Percentiles rank a stretch among this genome's conserved stretches.
Evolutionary conservation across 2,113 vertebrate species (phyloP).

Genomic region (Galeopterus variegatus): DNA sequence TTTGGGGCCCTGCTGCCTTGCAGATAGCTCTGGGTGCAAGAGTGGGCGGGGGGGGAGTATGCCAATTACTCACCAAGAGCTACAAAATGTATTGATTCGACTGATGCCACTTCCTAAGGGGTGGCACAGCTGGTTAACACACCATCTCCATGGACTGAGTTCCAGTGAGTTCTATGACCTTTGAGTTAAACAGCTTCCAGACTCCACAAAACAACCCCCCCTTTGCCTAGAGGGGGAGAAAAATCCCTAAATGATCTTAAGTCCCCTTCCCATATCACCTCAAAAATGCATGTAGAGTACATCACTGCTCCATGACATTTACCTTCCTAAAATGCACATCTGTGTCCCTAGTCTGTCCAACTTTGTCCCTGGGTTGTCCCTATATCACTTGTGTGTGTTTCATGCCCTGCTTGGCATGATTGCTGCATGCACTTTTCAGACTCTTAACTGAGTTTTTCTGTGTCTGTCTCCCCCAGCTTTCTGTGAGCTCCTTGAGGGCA

Average conservation of each 20-base stretch:
- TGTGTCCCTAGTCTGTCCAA: neutral
- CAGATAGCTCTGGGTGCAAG: neutral
- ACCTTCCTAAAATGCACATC: rapidly evolving
- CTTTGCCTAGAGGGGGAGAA: neutral
- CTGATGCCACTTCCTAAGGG: neutral
- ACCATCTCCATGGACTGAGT: rapidly evolving
- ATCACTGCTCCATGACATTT: rapidly evolving
- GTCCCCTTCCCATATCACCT: neutral
- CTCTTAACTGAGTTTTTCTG: rapidly evolving
- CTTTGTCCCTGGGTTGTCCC: no score
- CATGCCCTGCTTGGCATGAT: rapidly evolving
- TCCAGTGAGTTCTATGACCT: neutral
- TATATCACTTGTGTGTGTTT: neutral
- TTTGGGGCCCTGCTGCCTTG: neutral
- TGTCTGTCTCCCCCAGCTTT: rapidly evolving
- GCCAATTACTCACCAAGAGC: neutral
- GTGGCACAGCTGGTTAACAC: neutral
- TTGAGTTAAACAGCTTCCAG: neutral
- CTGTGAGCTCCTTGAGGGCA: neutral
- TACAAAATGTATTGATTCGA: neutral
- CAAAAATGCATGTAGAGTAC: neutral
- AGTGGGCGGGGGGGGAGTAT: neutral
- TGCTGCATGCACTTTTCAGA: no score
- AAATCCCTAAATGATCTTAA: neutral
- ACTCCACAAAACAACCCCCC: neutral